These are phyloP conservation scores for Hippocampus kuda DNA, from an alignment of 2,797 vertebrate species.

Conservation along the genomic window DNA sequence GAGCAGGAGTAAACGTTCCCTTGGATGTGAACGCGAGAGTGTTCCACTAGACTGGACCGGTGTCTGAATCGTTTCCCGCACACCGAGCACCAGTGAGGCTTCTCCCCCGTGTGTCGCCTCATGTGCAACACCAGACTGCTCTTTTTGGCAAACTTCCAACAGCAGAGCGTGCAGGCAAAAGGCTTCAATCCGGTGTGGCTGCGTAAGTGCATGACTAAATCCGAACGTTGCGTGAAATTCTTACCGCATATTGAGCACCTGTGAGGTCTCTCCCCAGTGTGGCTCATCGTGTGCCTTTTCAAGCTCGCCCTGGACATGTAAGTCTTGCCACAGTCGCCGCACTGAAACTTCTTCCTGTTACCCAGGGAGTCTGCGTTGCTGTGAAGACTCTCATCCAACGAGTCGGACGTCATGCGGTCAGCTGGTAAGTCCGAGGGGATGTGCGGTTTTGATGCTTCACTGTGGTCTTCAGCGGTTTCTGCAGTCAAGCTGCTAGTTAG, in stretches of 20 bases:
- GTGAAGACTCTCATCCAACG: not conserved
- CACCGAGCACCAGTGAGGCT: slow-evolving; percentile 4
- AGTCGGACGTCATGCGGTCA: not conserved
- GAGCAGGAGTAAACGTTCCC: not conserved
- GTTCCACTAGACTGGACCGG: not conserved
- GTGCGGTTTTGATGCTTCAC: not conserved
- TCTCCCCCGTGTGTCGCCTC: slow-evolving; percentile 14
- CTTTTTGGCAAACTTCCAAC: not conserved
- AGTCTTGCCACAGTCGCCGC: slow-evolving; percentile 7
- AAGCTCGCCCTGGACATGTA: not conserved
- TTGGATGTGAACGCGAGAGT: not conserved
- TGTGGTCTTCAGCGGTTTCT: not conserved
- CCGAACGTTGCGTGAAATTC: not conserved
- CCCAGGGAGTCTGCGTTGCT: not conserved
- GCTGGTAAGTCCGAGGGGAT: not conserved
- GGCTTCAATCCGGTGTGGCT: slow-evolving; percentile 7
- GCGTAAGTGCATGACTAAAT: slow-evolving; percentile 4
- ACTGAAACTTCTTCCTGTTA: not conserved
- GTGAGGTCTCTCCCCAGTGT: slow-evolving; percentile 4
- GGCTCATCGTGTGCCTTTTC: slow-evolving; percentile 1
- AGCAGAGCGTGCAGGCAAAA: slow-evolving; percentile 5
- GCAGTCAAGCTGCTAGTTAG: not conserved
- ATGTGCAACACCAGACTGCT: slow-evolving; percentile 10
- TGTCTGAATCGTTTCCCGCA: not conserved
- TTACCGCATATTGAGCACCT: slow-evolving; percentile 10